Evolutionary conservation across 2,888 invertebrate genomes (phyloP).

Genomic region (Eristalinus aeneus): DNA sequence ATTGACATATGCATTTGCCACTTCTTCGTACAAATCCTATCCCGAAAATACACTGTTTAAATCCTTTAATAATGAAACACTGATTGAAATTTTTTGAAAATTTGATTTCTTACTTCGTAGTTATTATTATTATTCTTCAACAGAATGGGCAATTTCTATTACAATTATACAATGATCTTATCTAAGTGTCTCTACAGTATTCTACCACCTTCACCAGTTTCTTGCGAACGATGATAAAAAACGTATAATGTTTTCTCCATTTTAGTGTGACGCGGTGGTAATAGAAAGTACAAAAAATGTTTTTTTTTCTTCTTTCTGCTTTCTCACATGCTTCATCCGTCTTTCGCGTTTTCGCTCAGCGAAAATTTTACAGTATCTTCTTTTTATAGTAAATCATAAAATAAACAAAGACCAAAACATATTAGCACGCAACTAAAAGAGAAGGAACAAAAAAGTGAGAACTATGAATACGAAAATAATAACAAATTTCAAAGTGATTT

Average conservation of each 20-base stretch:
- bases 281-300: conserved; percentile 49
- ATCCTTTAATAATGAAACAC: conserved; percentile 32
- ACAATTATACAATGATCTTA: conserved; percentile 65
- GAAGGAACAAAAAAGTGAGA: conserved; percentile 43
- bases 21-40: too few relatives aligned
- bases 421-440: conserved; percentile 67
- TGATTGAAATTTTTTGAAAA: conserved; percentile 50
- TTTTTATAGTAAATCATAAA: conserved; percentile 33
- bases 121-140: conserved; percentile 57
- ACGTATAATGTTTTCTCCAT: conserved; percentile 4
- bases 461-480: conserved; percentile 50
- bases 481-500: conserved; percentile 35
- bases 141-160: conserved; percentile 61
- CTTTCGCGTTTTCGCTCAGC: conserved; percentile 4
- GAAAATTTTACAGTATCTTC: conserved; percentile 29
- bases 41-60: too few relatives aligned
- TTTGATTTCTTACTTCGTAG: conserved; percentile 61
- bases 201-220: conserved; percentile 53
- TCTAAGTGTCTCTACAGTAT: conserved; percentile 44
- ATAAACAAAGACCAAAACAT: conserved; percentile 37
- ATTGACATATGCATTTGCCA: too few relatives aligned
- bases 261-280: conserved; percentile 24
- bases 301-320: conserved; percentile 21
- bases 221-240: conserved; percentile 27
- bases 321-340: conserved; percentile 11